These are phyloP conservation scores for Antedon bifida DNA, from an alignment of 35 echinoderm and acorn worm species.

Conservation along the genomic window DNA sequence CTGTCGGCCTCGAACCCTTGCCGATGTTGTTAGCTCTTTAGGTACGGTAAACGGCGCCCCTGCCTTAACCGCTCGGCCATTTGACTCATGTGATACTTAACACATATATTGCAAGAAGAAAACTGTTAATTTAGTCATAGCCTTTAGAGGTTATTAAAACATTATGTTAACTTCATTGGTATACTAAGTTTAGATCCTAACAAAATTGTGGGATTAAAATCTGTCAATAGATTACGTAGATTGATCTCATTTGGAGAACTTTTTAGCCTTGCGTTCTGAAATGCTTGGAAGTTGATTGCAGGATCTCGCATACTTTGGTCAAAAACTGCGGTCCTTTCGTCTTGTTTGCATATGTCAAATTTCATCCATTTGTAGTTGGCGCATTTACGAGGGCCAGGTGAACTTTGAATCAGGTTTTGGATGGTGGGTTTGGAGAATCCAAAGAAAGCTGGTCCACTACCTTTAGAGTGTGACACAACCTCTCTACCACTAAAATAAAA, in stretches of 20 bases:
- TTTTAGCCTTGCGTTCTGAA: neutral
- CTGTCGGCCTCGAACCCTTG: no score
- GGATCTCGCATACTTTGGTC: constrained; percentile 38
- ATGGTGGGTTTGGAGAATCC: constrained; percentile 90
- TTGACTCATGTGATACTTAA: no score
- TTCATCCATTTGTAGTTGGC: constrained; percentile 57
- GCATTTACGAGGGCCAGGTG: constrained; percentile 50
- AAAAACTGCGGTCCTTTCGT: constrained; percentile 26
- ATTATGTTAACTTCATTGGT: no score
- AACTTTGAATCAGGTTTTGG: constrained; percentile 77
- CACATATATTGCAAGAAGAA: no score
- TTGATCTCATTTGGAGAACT: neutral
- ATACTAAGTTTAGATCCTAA: neutral
- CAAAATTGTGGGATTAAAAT: neutral
- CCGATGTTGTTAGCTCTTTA: no score
- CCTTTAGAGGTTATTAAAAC: no score
- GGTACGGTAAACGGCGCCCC: no score
- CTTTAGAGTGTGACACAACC: constrained; percentile 14
- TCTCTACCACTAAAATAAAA: constrained; percentile 24
- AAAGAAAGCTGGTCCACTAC: constrained; percentile 64
- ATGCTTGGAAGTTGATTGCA: constrained; percentile 32
- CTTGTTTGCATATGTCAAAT: constrained; percentile 57
- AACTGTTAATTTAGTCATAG: no score
- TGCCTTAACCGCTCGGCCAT: no score
- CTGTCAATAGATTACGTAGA: neutral